Percentiles rank a stretch among this genome's conserved stretches.
Evolutionary conservation across 2,888 invertebrate genomes (phyloP).

Genomic region (Fragum whitleyi): DNA sequence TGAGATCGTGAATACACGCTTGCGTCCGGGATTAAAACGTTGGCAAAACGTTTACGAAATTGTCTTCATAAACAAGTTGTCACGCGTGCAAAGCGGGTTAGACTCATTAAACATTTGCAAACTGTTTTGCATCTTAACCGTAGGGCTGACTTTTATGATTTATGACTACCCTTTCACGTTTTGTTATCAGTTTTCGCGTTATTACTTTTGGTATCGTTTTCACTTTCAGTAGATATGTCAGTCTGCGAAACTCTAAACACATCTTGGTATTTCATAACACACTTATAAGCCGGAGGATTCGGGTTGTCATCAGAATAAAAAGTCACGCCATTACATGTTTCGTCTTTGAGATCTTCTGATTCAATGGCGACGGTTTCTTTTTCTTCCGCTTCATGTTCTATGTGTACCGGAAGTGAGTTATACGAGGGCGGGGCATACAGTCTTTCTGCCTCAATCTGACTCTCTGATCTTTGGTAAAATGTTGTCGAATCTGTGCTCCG

Average conservation of each 20-base stretch:
- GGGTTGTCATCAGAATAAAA: constrained; percentile 27
- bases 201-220: background rate
- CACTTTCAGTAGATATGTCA: constrained; percentile 21
- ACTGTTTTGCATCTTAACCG: no score
- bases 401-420: constrained; percentile 45
- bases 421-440: constrained; percentile 60
- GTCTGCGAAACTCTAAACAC: constrained; percentile 48
- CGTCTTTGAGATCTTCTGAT: background rate
- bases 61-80: no score
- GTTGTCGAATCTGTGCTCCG: background rate
- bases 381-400: background rate
- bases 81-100: no score
- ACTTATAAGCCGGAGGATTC: constrained; percentile 58
- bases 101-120: no score
- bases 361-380: background rate
- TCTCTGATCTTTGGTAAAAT: constrained; percentile 26
- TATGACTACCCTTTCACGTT: background rate
- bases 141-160: no score
- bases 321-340: background rate
- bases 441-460: constrained; percentile 54
- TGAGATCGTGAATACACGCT: no score
- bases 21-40: no score
- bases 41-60: no score
- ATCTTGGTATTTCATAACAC: constrained; percentile 60
- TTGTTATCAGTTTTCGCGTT: background rate